Evolutionary conservation across 2,113 vertebrate species (phyloP).

Genomic region (Puma concolor): DNA sequence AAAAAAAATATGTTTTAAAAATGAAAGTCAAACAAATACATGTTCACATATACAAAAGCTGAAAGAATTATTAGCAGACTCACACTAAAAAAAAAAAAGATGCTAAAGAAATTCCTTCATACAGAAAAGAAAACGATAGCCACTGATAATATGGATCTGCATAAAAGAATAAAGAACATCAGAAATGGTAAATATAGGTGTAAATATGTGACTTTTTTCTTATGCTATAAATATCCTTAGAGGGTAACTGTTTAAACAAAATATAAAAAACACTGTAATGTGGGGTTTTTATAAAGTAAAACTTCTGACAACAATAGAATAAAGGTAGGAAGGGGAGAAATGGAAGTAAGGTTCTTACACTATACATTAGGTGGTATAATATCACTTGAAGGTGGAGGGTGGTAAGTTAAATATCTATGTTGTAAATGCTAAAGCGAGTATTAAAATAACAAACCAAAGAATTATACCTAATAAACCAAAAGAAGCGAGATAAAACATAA

Average conservation of each 20-base stretch:
- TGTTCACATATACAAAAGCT: background rate
- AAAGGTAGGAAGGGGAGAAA: background rate
- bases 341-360: background rate
- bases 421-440: background rate
- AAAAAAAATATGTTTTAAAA: background rate
- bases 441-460: constrained; percentile 4
- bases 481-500: background rate
- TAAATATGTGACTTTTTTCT: background rate
- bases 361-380: background rate
- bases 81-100: background rate
- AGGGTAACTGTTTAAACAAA: background rate
- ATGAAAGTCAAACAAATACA: background rate
- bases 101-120: background rate
- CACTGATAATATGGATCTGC: background rate
- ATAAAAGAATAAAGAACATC: background rate
- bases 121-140: background rate
- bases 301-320: background rate
- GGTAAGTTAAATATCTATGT: background rate
- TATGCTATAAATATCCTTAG: background rate
- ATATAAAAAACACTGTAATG: background rate
- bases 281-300: background rate
- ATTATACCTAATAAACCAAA: background rate
- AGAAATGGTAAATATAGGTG: background rate
- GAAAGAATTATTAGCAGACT: background rate
- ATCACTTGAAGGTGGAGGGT: background rate